A percentile compares a stretch with the other conserved stretches of the same genome.
phyloP scores from a whole-genome alignment of 2,113 vertebrate species.

The Syrmaticus mikado region DNA sequence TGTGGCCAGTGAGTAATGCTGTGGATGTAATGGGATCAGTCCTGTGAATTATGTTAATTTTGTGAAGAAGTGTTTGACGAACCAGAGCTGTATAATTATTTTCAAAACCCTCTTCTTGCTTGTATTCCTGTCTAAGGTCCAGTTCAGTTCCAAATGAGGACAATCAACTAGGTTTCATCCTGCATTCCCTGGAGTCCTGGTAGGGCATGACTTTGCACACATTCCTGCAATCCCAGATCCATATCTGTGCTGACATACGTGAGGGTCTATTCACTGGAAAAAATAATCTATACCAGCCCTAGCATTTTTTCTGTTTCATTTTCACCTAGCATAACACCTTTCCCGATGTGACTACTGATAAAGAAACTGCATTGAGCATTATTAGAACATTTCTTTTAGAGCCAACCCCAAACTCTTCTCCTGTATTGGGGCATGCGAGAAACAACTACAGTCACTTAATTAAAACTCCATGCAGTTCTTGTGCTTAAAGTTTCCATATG shows the following conservation, averaged over 20 bases:
- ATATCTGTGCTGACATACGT: background rate
- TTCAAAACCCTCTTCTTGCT: background rate
- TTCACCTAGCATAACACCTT: background rate
- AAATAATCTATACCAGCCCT: background rate
- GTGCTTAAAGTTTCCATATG: background rate
- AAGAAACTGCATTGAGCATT: background rate
- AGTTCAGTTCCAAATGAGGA: background rate
- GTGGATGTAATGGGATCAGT: slow-evolving; percentile 3
- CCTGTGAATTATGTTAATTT: background rate
- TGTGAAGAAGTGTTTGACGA: background rate
- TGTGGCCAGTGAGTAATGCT: background rate
- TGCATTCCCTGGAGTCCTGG: background rate
- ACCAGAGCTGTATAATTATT: background rate
- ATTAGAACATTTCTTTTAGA: background rate
- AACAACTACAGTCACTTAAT: background rate
- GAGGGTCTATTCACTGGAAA: background rate
- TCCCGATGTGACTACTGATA: background rate
- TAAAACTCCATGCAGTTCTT: background rate
- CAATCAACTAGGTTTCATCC: background rate
- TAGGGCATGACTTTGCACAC: background rate
- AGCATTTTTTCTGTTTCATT: background rate
- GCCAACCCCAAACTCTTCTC: background rate
- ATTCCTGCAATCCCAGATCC: background rate
- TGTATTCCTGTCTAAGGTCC: background rate
- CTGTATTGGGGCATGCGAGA: background rate